Evolutionary conservation across 1,140 invertebrate species (phyloP).

Genomic region (Schlechtendalia chinensis): DNA sequence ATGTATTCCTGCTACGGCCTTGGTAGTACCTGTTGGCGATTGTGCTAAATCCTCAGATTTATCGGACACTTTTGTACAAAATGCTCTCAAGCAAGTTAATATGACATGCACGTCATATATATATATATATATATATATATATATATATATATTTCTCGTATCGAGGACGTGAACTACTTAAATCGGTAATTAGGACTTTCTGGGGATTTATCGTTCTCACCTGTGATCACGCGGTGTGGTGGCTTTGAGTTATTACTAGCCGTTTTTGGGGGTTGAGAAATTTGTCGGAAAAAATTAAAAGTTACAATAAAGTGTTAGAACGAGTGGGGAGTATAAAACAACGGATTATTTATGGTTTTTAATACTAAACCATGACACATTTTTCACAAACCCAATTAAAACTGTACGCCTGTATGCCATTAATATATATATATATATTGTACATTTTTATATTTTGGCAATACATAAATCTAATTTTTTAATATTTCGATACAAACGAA

Average conservation of each 20-base stretch:
- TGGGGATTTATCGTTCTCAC: conserved; percentile 39
- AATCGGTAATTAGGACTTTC: conserved; percentile 45
- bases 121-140: too few relatives aligned
- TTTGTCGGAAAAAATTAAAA: conserved; percentile 34
- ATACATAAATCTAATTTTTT: conserved; percentile 34
- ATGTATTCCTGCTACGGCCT: too few relatives aligned
- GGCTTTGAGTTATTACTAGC: conserved; percentile 25
- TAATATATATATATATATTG: conserved; percentile 5
- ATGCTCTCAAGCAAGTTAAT: background rate
- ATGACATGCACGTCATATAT: background rate
- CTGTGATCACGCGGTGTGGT: conserved; percentile 19
- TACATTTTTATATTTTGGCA: background rate
- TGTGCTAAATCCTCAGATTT: too few relatives aligned
- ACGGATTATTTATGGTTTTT: conserved; percentile 49
- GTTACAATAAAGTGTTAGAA: background rate
- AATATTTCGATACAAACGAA: background rate
- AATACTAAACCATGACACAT: conserved; percentile 41
- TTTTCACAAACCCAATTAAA: conserved; percentile 46
- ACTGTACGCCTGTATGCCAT: background rate
- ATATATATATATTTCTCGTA: conserved; percentile 24
- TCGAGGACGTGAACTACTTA: conserved; percentile 29
- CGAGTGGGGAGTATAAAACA: background rate
- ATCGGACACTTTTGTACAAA: too few relatives aligned
- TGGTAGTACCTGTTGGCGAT: too few relatives aligned
- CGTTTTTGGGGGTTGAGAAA: conserved; percentile 3